These are phyloP conservation scores for Brachyhypopomus gauderio DNA, from an alignment of 2,113 vertebrate species.

Conservation along the genomic window DNA sequence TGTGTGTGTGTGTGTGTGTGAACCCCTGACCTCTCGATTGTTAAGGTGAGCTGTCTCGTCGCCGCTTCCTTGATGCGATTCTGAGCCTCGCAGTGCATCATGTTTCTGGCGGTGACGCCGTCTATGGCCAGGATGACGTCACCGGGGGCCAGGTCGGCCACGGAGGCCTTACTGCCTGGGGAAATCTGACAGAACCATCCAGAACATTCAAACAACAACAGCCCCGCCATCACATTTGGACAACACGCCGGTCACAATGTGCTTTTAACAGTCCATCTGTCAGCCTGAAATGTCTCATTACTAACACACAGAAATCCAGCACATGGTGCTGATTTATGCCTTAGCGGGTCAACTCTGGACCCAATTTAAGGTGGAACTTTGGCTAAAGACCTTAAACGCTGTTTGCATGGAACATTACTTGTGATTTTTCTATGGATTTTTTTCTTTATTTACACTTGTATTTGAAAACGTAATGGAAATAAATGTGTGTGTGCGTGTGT, in stretches of 20 bases:
- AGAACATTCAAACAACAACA: too few species aligned
- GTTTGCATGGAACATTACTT: too few species aligned
- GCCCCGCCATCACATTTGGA: not conserved
- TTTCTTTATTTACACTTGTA: too few species aligned
- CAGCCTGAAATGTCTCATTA: too few species aligned
- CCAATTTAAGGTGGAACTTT: too few species aligned
- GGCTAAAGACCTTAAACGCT: too few species aligned
- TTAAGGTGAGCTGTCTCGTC: constrained; percentile 81
- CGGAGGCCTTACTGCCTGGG: constrained; percentile 90
- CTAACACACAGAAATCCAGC: too few species aligned
- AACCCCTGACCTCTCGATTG: constrained; percentile 84
- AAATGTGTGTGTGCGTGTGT: constrained; percentile 1
- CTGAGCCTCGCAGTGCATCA: constrained; percentile 96
- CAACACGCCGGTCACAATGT: not conserved
- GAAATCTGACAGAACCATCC: constrained; percentile 79
- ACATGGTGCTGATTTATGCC: too few species aligned
- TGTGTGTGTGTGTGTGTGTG: not conserved
- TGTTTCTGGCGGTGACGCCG: constrained; percentile 80
- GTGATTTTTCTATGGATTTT: too few species aligned
- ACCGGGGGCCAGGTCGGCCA: constrained; percentile 86
- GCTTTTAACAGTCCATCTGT: too few species aligned
- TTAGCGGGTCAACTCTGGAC: too few species aligned
- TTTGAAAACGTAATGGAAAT: too few species aligned
- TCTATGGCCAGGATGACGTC: constrained; percentile 93
- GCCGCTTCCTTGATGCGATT: constrained; percentile 92